Base-by-base conservation (phyloP, 2,113 vertebrate species). In the Neotoma lepida region DNA sequence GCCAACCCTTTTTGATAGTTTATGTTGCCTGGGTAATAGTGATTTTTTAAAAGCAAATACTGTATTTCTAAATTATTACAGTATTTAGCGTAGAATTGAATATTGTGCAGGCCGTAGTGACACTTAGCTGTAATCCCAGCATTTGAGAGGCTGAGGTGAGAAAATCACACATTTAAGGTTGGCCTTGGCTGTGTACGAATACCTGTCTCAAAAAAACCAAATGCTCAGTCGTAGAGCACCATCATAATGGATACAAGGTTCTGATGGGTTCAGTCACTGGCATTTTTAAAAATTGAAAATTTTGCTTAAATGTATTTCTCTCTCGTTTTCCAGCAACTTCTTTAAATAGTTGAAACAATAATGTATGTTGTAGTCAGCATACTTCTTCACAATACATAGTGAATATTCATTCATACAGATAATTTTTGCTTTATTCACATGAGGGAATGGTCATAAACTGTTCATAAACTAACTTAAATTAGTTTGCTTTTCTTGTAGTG, bases 401-500 rank as follows among this genome's bases (percentile, higher is more conserved):
- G 85, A 77, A 30, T 88, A 70, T 73, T 95, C 49, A 56, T 14
- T 84, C 61, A 86, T 77, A 64, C 1, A 64, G 63, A 63, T 96
- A 56, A 61, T 70, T 90, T 94, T 97, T 81, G 58, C 17, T 90
- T 86, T 93, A 82, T 93, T 90, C 26, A 77, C 41, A 28, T 93
- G 49, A 91, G 64, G 71, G 71, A 88, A 82, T 94, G 77, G 71
- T 95, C 49, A 58, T 92, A 49, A 2, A 81, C 8, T 90, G 56
- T 22, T 70, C n/a, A n/a, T n/a, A n/a, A n/a, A 89, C 9, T 94
- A 39, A 77, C 77, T 84, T 96, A 41, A 96, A 84, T 95, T 63
- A 70, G 9, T 91, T 88, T 92, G 80, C 97, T 95, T 96, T 74
- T 96, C 0, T 97, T 97, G 54, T 94, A 99, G 99, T 93, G 99